Percentiles rank a stretch among this genome's conserved stretches.
These are phyloP conservation scores for Mirounga angustirostris DNA, from an alignment of 2,113 vertebrate genomes.

Conservation along the genomic window DNA sequence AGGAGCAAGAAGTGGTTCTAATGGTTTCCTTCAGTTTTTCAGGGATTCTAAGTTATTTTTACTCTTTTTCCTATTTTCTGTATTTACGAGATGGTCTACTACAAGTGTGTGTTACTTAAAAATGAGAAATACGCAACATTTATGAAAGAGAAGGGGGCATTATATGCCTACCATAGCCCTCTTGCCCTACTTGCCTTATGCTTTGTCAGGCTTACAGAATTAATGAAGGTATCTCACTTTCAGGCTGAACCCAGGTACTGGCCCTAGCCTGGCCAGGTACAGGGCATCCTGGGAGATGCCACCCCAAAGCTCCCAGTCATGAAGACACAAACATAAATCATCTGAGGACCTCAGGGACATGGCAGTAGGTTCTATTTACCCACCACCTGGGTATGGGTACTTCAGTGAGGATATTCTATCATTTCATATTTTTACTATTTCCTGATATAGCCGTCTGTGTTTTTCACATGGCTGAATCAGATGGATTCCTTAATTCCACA, in stretches of 20 bases:
- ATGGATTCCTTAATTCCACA: background rate
- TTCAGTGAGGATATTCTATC: background rate
- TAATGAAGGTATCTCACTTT: constrained; percentile 47
- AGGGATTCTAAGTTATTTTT: background rate
- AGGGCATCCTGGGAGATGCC: constrained; percentile 84
- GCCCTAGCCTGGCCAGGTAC: constrained; percentile 87
- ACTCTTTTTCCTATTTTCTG: background rate
- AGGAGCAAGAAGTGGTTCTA: background rate
- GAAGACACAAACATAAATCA: constrained; percentile 88
- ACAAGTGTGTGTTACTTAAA: background rate
- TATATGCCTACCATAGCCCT: no score
- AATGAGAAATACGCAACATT: background rate
- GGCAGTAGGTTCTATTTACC: constrained; percentile 75
- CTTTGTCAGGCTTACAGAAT: background rate
- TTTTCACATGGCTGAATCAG: background rate
- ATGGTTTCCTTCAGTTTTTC: background rate
- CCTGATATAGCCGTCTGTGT: no score
- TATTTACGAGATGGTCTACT: background rate
- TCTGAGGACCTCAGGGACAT: constrained; percentile 89
- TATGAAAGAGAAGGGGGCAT: background rate
- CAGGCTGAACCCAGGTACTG: constrained; percentile 90
- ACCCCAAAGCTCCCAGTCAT: constrained; percentile 80
- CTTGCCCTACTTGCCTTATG: background rate
- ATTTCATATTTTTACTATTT: background rate
- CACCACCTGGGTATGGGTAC: no score